Conservation (phyloP, 2,113 vertebrate genomes). For the Ursus arctos region DNA sequence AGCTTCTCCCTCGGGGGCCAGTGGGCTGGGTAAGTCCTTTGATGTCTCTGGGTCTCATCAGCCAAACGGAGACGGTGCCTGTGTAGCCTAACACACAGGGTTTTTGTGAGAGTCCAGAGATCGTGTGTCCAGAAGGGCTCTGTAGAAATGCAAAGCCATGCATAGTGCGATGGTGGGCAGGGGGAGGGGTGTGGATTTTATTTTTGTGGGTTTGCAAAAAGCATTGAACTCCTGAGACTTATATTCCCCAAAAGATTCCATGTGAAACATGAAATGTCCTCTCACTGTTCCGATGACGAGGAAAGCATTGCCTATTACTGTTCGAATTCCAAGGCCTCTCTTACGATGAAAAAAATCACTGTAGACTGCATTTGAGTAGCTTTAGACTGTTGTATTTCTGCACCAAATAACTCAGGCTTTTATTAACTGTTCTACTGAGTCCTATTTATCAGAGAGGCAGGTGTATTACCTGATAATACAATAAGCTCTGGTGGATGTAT, state of each 20-base stretch:
- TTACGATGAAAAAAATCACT: constrained; percentile 74
- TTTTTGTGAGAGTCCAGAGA: background rate
- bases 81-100: background rate
- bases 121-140: background rate
- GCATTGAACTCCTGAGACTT: background rate
- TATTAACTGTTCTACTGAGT: constrained; percentile 89
- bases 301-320: constrained; percentile 43
- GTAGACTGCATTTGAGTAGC: constrained; percentile 74
- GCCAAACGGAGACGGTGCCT: background rate
- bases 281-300: background rate
- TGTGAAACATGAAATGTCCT: background rate
- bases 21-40: background rate
- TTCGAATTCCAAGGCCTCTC: constrained; percentile 69
- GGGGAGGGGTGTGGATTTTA: background rate
- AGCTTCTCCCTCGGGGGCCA: background rate
- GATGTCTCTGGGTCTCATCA: background rate
- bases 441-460: constrained; percentile 90
- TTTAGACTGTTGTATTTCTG: constrained; percentile 82
- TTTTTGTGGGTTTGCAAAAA: background rate
- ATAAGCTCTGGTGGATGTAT: constrained; percentile 87
- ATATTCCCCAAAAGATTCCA: background rate
- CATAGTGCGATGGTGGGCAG: background rate
- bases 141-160: background rate
- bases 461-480: constrained; percentile 89
- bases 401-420: constrained; percentile 86